These are phyloP conservation scores for Leucoma salicis DNA, from an alignment of 2,888 invertebrate species.

Conservation along the genomic window DNA sequence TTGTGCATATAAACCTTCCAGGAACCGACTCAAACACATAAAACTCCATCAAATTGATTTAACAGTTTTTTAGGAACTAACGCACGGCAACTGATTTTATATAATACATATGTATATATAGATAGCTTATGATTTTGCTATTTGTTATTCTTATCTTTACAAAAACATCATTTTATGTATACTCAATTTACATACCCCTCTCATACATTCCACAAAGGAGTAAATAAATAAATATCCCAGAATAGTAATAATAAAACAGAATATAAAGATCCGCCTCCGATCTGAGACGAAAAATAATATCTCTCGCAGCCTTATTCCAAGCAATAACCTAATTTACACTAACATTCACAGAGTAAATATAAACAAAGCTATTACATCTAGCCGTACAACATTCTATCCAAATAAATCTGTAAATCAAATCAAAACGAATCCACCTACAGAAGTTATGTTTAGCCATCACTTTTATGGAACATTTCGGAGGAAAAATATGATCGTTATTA, in stretches of 20 bases:
- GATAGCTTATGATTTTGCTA: no score
- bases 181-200: no score
- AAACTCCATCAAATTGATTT: no score
- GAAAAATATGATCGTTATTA: conserved; percentile 32
- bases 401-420: conserved; percentile 26
- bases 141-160: no score
- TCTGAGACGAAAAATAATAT: conserved; percentile 16
- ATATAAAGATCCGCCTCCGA: background rate
- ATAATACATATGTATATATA: no score
- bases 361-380: conserved; percentile 41
- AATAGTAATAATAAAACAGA: background rate
- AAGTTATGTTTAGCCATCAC: conserved; percentile 27
- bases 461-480: conserved; percentile 27
- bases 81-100: no score
- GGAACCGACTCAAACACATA: no score
- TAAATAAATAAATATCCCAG: background rate
- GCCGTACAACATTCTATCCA: conserved; percentile 29
- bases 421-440: background rate
- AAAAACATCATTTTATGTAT: no score
- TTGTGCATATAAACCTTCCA: no score
- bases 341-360: conserved; percentile 34
- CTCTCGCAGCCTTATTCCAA: conserved; percentile 28
- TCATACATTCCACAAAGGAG: no score
- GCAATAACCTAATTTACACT: conserved; percentile 42
- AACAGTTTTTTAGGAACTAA: no score